These are phyloP conservation scores for Mormyrus proboscirostris DNA, from an alignment of 2,797 vertebrate genomes.

Conservation along the genomic window DNA sequence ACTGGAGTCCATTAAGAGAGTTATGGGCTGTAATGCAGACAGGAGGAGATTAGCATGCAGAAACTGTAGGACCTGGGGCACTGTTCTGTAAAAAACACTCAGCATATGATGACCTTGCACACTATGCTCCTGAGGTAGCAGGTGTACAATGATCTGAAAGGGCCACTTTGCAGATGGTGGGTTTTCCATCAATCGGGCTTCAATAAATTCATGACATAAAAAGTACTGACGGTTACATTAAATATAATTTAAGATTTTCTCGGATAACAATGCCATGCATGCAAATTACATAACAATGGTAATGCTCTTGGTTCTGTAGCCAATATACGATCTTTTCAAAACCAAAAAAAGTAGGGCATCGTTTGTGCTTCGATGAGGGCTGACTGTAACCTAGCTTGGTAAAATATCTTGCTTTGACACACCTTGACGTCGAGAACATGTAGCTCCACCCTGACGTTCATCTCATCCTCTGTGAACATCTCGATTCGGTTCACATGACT, in stretches of 20 bases:
- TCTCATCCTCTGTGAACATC: slow-evolving; percentile 94
- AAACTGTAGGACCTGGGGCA: not conserved
- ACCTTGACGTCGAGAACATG: slow-evolving; percentile 97
- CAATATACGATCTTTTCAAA: not conserved
- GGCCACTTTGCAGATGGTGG: not conserved
- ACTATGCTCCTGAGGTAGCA: not conserved
- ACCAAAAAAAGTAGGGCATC: not conserved
- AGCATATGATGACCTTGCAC: not conserved
- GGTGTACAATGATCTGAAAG: not conserved
- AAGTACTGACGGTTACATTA: not conserved
- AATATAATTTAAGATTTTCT: not conserved
- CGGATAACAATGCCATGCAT: not conserved
- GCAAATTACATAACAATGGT: not conserved
- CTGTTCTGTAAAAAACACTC: not conserved
- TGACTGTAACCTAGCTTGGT: not conserved
- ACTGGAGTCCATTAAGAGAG: slow-evolving; percentile 90
- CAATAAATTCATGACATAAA: not conserved
- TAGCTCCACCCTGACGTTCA: slow-evolving; percentile 84
- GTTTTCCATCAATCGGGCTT: not conserved
- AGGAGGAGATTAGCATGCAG: not conserved
- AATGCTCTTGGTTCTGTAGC: not conserved
- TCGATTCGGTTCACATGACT: slow-evolving; percentile 98
- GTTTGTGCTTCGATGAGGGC: not conserved
- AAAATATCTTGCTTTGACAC: not conserved
- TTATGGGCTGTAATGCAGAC: slow-evolving; percentile 81